phyloP scores from a whole-genome alignment of 2,888 invertebrate genomes.

The Orthosia incerta region DNA sequence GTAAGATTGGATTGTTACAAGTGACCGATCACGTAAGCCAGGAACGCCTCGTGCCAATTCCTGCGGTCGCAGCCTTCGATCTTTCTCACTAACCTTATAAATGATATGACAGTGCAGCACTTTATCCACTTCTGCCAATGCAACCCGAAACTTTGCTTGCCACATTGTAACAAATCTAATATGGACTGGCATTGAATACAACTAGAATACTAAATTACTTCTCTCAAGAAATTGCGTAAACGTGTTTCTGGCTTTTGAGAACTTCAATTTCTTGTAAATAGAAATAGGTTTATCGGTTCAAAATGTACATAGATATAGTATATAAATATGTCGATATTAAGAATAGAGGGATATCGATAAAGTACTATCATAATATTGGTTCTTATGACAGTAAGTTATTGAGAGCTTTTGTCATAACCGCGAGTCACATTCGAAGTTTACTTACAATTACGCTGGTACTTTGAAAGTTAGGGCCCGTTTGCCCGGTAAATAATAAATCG shows the following conservation, averaged over 20 bases:
- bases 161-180: constrained; percentile 42
- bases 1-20: neutral
- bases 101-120: constrained; percentile 73
- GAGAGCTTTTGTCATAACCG: constrained; percentile 19
- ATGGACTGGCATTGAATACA: constrained; percentile 45
- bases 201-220: constrained; percentile 37
- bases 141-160: constrained; percentile 77
- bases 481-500: neutral
- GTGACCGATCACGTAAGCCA: neutral
- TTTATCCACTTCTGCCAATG: constrained; percentile 83
- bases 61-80: constrained; percentile 50
- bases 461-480: neutral
- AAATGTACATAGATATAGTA: constrained; percentile 20
- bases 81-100: constrained; percentile 69
- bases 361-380: constrained; percentile 9
- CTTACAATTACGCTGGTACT: neutral
- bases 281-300: constrained; percentile 23
- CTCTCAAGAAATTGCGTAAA: constrained; percentile 28
- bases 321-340: constrained; percentile 6
- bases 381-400: constrained; percentile 15
- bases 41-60: constrained; percentile 31
- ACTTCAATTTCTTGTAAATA: constrained; percentile 32
- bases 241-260: constrained; percentile 29
- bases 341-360: constrained; percentile 15
- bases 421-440: neutral